These are phyloP conservation scores for Gallinago nigripennis DNA, from an alignment of 2,797 vertebrate species.

Conservation along the genomic window DNA sequence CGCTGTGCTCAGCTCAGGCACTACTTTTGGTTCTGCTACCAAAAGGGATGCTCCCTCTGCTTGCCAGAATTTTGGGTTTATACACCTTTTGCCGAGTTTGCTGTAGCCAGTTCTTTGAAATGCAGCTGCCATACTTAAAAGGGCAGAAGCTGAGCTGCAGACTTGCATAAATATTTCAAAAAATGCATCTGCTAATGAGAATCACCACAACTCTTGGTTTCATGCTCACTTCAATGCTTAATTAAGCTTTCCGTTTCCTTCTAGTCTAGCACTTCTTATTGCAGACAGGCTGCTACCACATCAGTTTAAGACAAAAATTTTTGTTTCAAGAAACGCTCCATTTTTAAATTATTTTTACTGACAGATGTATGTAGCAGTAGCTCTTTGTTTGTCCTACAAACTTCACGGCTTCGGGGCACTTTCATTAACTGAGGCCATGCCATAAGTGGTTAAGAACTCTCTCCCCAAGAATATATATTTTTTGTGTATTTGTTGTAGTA, in stretches of 20 bases:
- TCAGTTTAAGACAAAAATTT: neutral
- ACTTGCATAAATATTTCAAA: neutral
- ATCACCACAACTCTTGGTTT: neutral
- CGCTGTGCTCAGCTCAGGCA: neutral
- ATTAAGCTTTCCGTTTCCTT: constrained; percentile 2
- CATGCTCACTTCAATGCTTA: neutral
- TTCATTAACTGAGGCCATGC: neutral
- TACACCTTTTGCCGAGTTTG: neutral
- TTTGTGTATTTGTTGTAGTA: neutral
- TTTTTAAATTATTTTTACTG: neutral
- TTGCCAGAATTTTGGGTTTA: neutral
- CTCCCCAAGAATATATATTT: neutral
- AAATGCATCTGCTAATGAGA: neutral
- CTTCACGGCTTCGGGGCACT: neutral
- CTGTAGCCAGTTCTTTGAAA: neutral
- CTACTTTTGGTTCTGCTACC: neutral
- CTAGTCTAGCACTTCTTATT: neutral
- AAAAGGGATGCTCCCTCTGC: neutral
- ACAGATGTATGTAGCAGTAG: neutral
- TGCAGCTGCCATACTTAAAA: neutral
- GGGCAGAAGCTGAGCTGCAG: neutral
- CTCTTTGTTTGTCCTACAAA: neutral
- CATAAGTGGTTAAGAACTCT: neutral
- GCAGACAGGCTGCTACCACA: neutral
- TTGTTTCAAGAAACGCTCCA: neutral